A percentile compares a stretch with the other conserved stretches of the same genome.
Evolutionary conservation across 2,888 invertebrate species (phyloP).

Genomic region (Sussaba pulchella): DNA sequence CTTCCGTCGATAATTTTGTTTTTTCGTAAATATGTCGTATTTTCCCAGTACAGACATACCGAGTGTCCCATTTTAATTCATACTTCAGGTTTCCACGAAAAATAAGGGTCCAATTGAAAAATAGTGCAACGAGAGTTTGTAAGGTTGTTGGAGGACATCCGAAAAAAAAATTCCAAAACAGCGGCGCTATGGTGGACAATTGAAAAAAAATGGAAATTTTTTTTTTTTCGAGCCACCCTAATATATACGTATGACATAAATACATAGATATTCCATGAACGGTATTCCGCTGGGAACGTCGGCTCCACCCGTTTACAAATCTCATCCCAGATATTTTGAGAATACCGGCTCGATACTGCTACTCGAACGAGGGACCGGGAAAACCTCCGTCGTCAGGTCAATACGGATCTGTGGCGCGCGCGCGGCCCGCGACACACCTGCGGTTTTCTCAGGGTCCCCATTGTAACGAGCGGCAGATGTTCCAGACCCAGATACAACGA

Average conservation of each 20-base stretch:
- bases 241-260: not conserved
- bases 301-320: constrained; percentile 19
- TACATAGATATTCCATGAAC: not conserved
- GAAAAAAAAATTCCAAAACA: no score
- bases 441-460: constrained; percentile 17
- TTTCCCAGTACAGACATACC: no score
- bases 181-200: no score
- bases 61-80: no score
- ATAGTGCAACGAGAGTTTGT: no score
- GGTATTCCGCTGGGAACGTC: not conserved
- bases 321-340: constrained; percentile 19
- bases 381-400: constrained; percentile 59
- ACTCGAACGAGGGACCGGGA: constrained; percentile 36
- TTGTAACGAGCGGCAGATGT: constrained; percentile 61
- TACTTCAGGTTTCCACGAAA: no score
- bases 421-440: constrained; percentile 48
- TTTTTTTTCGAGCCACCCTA: not conserved
- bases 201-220: no score
- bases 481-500: constrained; percentile 26
- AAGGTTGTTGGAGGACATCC: no score
- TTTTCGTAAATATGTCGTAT: no score
- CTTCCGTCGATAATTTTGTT: no score
- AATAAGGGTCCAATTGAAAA: no score
- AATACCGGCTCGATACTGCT: constrained; percentile 55
- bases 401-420: constrained; percentile 39